A percentile compares a stretch with the other conserved stretches of the same genome.
Conservation (phyloP, 1,140 invertebrate genomes). For the Hyles vespertilio region DNA sequence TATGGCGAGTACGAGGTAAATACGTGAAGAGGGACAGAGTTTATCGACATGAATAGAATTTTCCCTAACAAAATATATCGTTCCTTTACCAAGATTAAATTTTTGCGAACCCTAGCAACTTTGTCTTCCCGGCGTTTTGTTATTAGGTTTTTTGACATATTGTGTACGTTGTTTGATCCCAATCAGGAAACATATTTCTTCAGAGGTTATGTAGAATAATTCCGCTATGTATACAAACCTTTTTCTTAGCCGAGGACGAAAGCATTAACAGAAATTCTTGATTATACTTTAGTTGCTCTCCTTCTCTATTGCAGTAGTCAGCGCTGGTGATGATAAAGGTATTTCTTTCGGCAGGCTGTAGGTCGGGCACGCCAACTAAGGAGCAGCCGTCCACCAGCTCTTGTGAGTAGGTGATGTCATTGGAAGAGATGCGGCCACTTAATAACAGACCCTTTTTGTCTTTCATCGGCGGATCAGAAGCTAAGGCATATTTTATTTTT, state of each 20-base stretch:
- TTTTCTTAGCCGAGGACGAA: slow-evolving; percentile 47
- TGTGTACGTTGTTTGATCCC: slow-evolving; percentile 13
- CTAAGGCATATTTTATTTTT: slow-evolving; percentile 22
- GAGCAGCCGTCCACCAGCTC: slow-evolving; percentile 55
- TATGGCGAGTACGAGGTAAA: slow-evolving; percentile 4
- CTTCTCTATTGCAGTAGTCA: slow-evolving; percentile 58
- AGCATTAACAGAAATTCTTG: slow-evolving; percentile 62
- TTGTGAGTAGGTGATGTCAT: slow-evolving; percentile 58
- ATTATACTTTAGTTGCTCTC: slow-evolving; percentile 59
- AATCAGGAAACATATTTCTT: slow-evolving; percentile 5
- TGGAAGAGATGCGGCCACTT: slow-evolving; percentile 55
- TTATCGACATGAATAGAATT: slow-evolving; percentile 27
- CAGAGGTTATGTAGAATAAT: background rate
- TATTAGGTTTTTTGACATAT: slow-evolving; percentile 12
- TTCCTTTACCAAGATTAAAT: slow-evolving; percentile 24
- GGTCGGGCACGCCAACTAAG: slow-evolving; percentile 37
- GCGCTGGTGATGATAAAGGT: slow-evolving; percentile 59
- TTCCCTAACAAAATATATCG: slow-evolving; percentile 24
- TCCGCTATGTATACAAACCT: slow-evolving; percentile 25
- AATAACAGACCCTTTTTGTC: slow-evolving; percentile 54
- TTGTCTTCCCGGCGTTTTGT: slow-evolving; percentile 18
- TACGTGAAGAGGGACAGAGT: slow-evolving; percentile 20
- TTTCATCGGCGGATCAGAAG: slow-evolving; percentile 44
- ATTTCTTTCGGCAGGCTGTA: slow-evolving; percentile 39
- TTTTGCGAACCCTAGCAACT: slow-evolving; percentile 20